Percentiles rank a stretch among this genome's conserved stretches.
These are phyloP conservation scores for Chironomus striatipennis DNA, from an alignment of 1,140 invertebrate genomes.

Conservation along the genomic window DNA sequence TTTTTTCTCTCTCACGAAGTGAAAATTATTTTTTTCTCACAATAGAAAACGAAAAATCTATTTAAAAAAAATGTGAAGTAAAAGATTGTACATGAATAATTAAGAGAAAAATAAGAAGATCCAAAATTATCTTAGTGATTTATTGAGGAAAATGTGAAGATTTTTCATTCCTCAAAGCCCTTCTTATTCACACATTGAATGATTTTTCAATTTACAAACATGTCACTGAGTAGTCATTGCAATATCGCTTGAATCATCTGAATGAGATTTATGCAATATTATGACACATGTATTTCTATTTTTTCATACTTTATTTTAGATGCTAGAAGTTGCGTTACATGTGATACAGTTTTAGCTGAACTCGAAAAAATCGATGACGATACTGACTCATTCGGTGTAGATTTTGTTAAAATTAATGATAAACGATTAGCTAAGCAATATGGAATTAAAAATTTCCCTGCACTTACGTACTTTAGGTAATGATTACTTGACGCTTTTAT, in stretches of 20 bases:
- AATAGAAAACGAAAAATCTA: too few relatives aligned
- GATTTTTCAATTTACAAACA: too few relatives aligned
- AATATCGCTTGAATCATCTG: neutral
- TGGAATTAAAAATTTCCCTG: conserved; percentile 87
- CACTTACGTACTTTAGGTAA: conserved; percentile 82
- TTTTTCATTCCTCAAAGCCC: neutral
- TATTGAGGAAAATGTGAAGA: neutral
- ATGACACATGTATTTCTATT: neutral
- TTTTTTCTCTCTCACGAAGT: neutral
- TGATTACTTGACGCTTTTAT: neutral
- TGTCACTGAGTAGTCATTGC: too few relatives aligned
- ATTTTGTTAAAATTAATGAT: conserved; percentile 93
- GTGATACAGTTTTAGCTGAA: conserved; percentile 82
- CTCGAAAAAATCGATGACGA: conserved; percentile 92
- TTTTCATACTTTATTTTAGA: conserved; percentile 46
- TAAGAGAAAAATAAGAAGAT: too few relatives aligned
- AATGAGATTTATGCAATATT: neutral
- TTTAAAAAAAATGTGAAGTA: too few relatives aligned
- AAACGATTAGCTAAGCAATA: conserved; percentile 90
- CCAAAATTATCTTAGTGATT: too few relatives aligned
- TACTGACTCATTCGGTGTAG: conserved; percentile 85
- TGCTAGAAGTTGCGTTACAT: conserved; percentile 82
- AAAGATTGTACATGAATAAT: too few relatives aligned
- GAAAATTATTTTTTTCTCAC: neutral
- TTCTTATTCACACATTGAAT: neutral